Evolutionary conservation across 2,113 vertebrate species (phyloP).

Genomic region (Chaenogobius annularis): DNA sequence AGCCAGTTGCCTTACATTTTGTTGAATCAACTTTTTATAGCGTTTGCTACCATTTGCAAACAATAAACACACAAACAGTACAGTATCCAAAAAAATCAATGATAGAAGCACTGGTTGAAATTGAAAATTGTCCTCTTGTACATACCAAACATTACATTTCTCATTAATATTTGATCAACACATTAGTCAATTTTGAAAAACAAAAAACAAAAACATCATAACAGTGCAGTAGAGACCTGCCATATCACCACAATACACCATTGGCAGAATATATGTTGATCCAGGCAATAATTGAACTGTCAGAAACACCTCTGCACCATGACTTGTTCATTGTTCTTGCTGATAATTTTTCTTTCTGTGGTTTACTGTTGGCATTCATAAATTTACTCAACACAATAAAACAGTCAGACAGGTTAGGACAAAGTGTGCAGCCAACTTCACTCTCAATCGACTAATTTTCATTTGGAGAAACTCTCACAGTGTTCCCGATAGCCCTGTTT

Average conservation of each 20-base stretch:
- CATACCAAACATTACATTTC: no score
- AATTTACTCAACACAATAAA: neutral
- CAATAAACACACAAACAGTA: no score
- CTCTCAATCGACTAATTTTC: neutral
- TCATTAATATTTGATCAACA: no score
- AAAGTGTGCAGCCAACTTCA: neutral
- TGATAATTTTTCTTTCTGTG: neutral
- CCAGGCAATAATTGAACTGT: neutral
- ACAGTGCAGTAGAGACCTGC: neutral
- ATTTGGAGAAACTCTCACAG: neutral
- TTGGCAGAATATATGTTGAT: neutral
- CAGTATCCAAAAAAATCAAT: no score
- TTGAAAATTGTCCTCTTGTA: no score
- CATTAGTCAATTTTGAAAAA: no score
- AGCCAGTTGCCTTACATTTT: no score
- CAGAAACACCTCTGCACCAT: neutral
- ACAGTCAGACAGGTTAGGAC: neutral
- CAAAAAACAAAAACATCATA: neutral
- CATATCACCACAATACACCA: neutral
- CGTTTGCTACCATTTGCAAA: no score
- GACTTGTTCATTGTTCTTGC: neutral
- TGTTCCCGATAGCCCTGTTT: neutral
- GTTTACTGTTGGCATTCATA: neutral
- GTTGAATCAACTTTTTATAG: no score
- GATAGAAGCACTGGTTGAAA: no score